phyloP scores from a whole-genome alignment of 2,797 vertebrate genomes.

The Myotis myotis region DNA sequence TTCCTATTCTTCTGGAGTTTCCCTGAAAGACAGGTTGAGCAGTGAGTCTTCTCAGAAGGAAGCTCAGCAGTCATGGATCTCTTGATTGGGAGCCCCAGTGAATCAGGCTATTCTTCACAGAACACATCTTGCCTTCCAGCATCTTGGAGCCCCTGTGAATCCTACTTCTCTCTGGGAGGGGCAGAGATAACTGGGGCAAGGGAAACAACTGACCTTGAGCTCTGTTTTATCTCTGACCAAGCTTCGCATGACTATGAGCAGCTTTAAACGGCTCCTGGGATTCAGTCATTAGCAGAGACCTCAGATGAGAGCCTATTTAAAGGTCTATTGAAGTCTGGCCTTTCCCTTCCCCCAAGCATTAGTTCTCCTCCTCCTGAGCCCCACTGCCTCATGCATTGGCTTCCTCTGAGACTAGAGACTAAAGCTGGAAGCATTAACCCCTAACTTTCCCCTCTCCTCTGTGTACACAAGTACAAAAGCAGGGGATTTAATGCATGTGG shows the following conservation, averaged over 20 bases:
- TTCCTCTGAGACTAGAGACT: slow-evolving; percentile 2
- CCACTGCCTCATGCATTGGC: not conserved
- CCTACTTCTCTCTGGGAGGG: not conserved
- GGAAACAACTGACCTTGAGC: not conserved
- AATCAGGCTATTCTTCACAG: not conserved
- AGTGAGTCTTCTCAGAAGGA: not conserved
- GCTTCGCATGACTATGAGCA: not conserved
- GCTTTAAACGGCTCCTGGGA: not conserved
- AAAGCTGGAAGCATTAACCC: slow-evolving; percentile 31
- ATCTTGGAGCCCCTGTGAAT: not conserved
- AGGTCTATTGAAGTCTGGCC: not conserved
- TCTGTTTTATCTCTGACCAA: not conserved
- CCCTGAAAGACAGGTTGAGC: not conserved
- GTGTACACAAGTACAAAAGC: not conserved
- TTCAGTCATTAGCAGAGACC: not conserved
- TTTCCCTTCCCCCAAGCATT: not conserved
- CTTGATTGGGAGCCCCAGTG: not conserved
- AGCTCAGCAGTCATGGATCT: not conserved
- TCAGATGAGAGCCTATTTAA: not conserved
- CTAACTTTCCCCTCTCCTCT: not conserved
- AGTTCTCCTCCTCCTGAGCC: not conserved
- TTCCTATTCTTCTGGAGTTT: not conserved
- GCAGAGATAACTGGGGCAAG: not conserved
- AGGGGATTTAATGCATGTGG: not conserved
- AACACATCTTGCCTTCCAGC: not conserved